These are phyloP conservation scores for Mormyrops boulengeri DNA, from an alignment of 2,797 vertebrate species.

Conservation along the genomic window DNA sequence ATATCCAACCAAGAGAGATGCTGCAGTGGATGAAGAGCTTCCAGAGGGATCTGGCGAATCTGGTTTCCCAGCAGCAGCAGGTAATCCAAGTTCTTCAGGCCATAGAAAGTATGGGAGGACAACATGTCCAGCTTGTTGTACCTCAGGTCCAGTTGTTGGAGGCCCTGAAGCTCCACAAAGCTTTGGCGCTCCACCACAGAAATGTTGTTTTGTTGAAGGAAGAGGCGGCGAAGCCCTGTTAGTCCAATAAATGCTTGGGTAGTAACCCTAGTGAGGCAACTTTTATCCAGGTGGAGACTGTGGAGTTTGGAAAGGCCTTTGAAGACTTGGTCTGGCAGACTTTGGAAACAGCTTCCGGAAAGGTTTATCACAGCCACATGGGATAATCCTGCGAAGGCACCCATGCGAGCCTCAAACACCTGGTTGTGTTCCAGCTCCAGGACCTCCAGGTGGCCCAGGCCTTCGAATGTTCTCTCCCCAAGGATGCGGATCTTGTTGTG, in stretches of 20 bases:
- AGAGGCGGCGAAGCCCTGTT: conserved; percentile 78
- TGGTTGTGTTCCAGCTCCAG: conserved; percentile 83
- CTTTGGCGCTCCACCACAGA: conserved; percentile 70
- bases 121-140: conserved; percentile 74
- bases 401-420: conserved; percentile 72
- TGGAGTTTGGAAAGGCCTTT: conserved; percentile 78
- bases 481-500: conserved; percentile 76
- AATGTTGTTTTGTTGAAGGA: conserved; percentile 78
- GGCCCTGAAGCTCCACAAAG: conserved; percentile 71
- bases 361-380: conserved; percentile 86
- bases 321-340: conserved; percentile 75
- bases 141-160: conserved; percentile 81
- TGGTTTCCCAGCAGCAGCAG: conserved; percentile 79
- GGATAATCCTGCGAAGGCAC: conserved; percentile 74
- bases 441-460: conserved; percentile 81
- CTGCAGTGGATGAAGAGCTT: conserved; percentile 57
- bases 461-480: conserved; percentile 76
- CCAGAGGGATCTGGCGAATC: conserved; percentile 59
- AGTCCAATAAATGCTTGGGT: conserved; percentile 73
- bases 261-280: conserved; percentile 72
- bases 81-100: conserved; percentile 82
- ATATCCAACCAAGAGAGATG: conserved; percentile 72
- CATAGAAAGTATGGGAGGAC: conserved; percentile 62
- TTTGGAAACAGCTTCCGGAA: conserved; percentile 79
- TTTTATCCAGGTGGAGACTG: conserved; percentile 86